phyloP scores from a whole-genome alignment of 2,113 vertebrate genomes.

The Anguilla japonica region DNA sequence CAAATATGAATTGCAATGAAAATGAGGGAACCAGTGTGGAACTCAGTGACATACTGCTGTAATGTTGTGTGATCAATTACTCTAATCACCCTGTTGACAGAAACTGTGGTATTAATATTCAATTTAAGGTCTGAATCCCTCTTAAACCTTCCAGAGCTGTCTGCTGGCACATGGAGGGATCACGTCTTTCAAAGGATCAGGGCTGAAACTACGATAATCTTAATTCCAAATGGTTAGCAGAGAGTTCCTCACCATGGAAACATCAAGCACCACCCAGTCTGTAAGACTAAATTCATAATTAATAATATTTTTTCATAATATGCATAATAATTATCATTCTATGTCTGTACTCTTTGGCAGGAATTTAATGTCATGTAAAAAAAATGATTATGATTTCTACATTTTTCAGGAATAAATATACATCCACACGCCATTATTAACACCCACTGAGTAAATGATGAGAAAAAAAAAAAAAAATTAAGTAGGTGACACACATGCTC shows the following conservation, averaged over 20 bases:
- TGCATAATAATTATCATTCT: not conserved
- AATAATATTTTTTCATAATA: not conserved
- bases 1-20: constrained; percentile 35
- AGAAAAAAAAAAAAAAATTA: not conserved
- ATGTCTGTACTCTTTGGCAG: not conserved
- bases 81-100: constrained; percentile 43
- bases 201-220: not conserved
- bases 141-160: constrained; percentile 40
- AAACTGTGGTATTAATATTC: constrained; percentile 42
- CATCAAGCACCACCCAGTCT: constrained; percentile 18
- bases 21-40: constrained; percentile 29
- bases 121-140: constrained; percentile 44
- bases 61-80: constrained; percentile 40
- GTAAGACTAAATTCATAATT: not conserved
- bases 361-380: not conserved
- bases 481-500: not conserved
- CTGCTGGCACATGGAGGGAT: constrained; percentile 5
- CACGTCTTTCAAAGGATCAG: constrained; percentile 1
- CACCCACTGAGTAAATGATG: not conserved
- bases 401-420: not conserved
- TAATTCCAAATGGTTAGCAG: constrained; percentile 26
- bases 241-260: constrained; percentile 36
- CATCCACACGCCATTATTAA: not conserved
- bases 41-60: constrained; percentile 35
- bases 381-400: not conserved